Evolutionary conservation across 2,797 vertebrate species (phyloP), one percentile per base, ranked within the genome.

Genomic region (Ctenosaura bakeri): DNA sequence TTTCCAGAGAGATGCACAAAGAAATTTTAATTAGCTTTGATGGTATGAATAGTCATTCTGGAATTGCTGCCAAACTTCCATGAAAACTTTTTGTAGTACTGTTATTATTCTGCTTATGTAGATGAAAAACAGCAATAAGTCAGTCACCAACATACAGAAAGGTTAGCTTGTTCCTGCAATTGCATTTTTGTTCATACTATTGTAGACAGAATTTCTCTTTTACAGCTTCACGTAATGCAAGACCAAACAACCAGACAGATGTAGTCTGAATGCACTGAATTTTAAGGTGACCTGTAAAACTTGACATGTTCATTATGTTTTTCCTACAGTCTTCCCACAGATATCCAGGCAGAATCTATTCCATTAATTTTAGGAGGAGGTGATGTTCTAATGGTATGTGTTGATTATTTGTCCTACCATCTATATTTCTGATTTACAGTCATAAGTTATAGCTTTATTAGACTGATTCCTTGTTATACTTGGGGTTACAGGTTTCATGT

Each of bases 291-390:
- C 24, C 2, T 26, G 13, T 24, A 42, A 50, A 24, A 13, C 20
- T 74, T 66, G 50, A 6, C 22, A 26, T n/a, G 13, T 13, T 79
- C 20, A 66, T 82, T 54, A 84, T 64, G 0, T 50, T 20, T 95
- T 95, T 24, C 92, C 96, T 94, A 13, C 93, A 99, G 99, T 73
- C 98, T 99, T 2, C 99, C 99, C 13, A 99, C 99, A 13, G 99
- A 99, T 96, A 99, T 99, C 95, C 99, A 99, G 94, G 98, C 99
- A 22, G 99, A 99, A 94, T 99, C 99, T 4, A 98, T 99, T 79
- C 99, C 99, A 0, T 83, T 99, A 88, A 99, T 99, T 93, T 97
- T 99, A 2, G 99, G 99, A 94, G 99, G 99, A 92, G 99, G 99
- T 66, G 99, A 99, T 93, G 99, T 99, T 0, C 98, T 99, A 0